These are phyloP conservation scores for Amiota communis DNA, from an alignment of 2,888 invertebrate genomes.

Conservation along the genomic window DNA sequence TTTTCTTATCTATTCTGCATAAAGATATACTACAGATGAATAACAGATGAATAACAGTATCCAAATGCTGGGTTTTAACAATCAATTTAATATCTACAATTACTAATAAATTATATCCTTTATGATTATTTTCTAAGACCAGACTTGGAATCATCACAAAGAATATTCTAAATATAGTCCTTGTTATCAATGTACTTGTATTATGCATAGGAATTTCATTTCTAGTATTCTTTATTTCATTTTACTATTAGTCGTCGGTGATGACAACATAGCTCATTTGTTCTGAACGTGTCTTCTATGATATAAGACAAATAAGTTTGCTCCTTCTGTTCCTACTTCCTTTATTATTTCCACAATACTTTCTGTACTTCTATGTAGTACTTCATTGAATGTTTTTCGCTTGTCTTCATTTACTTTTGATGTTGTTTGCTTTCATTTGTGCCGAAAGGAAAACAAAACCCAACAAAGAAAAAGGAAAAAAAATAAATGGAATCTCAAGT, in stretches of 20 bases:
- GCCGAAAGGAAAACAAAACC: slow-evolving; percentile 36
- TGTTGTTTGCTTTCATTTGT: slow-evolving; percentile 37
- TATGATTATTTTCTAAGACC: too few relatives aligned
- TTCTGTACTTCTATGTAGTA: too few relatives aligned
- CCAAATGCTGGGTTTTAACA: too few relatives aligned
- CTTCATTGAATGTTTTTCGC: neutral
- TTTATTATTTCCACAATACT: too few relatives aligned
- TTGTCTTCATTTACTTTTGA: slow-evolving; percentile 28
- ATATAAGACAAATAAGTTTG: slow-evolving; percentile 11
- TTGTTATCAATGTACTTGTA: neutral
- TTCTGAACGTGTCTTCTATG: slow-evolving; percentile 24
- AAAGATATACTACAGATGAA: too few relatives aligned
- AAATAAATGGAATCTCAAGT: neutral
- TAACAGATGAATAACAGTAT: too few relatives aligned
- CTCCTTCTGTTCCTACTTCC: too few relatives aligned
- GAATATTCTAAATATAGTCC: neutral
- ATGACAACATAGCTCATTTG: slow-evolving; percentile 12
- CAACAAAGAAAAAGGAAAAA: neutral
- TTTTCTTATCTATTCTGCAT: neutral
- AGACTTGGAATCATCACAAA: slow-evolving; percentile 24
- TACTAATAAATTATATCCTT: too few relatives aligned
- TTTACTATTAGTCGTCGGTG: neutral
- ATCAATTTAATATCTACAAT: too few relatives aligned
- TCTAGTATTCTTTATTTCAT: neutral
- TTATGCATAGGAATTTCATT: neutral